These are phyloP conservation scores for Crambe crambe DNA, from an alignment of 37 sponge, comb jelly and placozoan species.

Conservation along the genomic window DNA sequence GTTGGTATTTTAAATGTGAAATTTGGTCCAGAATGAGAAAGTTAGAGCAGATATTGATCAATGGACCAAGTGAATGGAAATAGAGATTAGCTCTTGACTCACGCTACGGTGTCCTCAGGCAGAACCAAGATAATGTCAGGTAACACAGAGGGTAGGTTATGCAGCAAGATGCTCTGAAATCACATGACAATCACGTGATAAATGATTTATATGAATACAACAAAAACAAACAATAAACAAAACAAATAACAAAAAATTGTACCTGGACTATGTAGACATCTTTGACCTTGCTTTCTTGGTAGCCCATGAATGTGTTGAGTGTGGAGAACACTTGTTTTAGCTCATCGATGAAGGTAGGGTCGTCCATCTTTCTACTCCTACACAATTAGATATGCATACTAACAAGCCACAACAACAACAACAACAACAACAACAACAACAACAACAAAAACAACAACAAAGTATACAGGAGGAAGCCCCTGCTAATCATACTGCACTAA, in stretches of 20 bases:
- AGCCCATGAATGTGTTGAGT: conserved; percentile 4
- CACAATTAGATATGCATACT: background rate
- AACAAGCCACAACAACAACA: too few relatives aligned
- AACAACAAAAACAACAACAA: too few relatives aligned
- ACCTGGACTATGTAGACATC: conserved; percentile 21
- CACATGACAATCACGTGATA: conserved; percentile 10
- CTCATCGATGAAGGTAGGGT: conserved; percentile 19
- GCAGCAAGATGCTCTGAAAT: conserved; percentile 26
- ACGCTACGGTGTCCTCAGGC: conserved; percentile 35
- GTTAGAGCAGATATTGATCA: too few relatives aligned
- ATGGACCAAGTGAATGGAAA: too few relatives aligned
- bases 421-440: too few relatives aligned
- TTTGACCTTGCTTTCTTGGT: conserved; percentile 10
- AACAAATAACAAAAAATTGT: background rate
- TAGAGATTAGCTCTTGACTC: too few relatives aligned
- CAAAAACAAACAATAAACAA: background rate
- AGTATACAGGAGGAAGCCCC: too few relatives aligned
- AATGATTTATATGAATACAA: background rate
- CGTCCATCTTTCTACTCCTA: conserved; percentile 20
- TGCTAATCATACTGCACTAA: too few relatives aligned
- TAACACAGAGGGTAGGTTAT: conserved; percentile 40
- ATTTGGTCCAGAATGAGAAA: too few relatives aligned
- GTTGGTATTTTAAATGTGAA: too few relatives aligned
- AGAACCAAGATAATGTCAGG: conserved; percentile 24
- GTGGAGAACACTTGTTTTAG: conserved; percentile 15